Conservation (phyloP, 2,113 vertebrate genomes). For the Mesoclemmys tuberculata region DNA sequence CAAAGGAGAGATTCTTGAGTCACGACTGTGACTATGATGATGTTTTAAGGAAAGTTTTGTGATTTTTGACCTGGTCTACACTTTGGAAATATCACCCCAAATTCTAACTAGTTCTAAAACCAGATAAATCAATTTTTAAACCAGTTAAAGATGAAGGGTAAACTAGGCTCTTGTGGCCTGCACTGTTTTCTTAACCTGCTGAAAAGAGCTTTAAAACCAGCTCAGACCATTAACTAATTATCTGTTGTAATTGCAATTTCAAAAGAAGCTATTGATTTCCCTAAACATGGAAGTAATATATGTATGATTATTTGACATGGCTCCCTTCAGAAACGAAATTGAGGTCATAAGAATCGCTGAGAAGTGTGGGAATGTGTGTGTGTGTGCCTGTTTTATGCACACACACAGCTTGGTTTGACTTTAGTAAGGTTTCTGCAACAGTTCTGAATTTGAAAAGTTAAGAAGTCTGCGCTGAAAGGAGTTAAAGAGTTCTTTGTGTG, state of each 20-base stretch:
- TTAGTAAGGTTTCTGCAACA: neutral
- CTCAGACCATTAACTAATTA: neutral
- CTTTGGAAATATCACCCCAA: neutral
- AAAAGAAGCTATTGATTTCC: neutral
- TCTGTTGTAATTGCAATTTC: fast-evolving
- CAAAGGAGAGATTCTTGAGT: neutral
- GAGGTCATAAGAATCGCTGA: neutral
- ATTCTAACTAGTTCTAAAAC: neutral
- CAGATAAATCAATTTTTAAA: neutral
- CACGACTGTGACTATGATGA: neutral
- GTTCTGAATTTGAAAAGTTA: neutral
- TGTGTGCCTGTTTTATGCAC: neutral
- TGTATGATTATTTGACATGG: neutral
- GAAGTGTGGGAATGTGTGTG: neutral
- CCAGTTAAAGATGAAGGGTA: neutral
- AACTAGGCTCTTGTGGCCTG: fast-evolving
- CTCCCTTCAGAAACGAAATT: neutral
- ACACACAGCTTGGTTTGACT: neutral
- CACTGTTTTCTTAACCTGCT: neutral
- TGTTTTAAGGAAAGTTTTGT: neutral
- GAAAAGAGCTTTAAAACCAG: neutral
- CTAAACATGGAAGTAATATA: neutral
- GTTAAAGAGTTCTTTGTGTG: neutral
- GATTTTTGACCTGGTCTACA: neutral
- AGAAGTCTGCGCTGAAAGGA: neutral